Base-by-base conservation (phyloP, 2,113 vertebrate genomes). In the Poeciliopsis turrubarensis region DNA sequence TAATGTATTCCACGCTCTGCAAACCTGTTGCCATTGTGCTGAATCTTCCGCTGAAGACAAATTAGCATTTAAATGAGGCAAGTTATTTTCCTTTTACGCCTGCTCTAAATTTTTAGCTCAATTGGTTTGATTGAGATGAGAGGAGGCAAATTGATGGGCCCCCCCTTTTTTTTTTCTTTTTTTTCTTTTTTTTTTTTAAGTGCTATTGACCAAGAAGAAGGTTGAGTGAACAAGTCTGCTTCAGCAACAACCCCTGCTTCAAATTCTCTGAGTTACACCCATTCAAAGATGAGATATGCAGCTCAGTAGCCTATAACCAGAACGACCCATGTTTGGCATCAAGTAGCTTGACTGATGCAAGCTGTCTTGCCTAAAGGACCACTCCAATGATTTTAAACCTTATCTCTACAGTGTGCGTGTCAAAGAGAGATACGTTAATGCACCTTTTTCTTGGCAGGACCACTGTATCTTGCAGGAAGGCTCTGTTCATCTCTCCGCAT, bases 61-160 rank as follows among this genome's bases (percentile, higher is more conserved):
- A 92, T 92, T 92, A 88, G 87, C 90, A 92, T 92, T 89, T 92
- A 90, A 92, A 92, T 90, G 89, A 92, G 83, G 71, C 87, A 81
- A 75, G 86, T 88, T 92, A 89, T 90, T 92, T 88, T 87, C 89
- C 72, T 78, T 82, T 83, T 80, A 87, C 25, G n/a, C 79, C 68
- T 4, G 79, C 86, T 81, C 79, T 88, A 87, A 88, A 88, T 88
- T 87, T 88, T 82, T 41, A 83, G 84, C 22, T 73, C 84, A 75
- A 29, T 70, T 57, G 77, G 72, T 87, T 86, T 85, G 80, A 87
- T 75, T 88, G 79, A 84, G 90, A 83, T 65, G 80, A 88, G 84
- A 78, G 64, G 68, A 84, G 70, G 72, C 76, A 85, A 67, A 87
- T 80, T 63, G 65, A 60, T 73, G 72, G 73, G 85, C 86, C 26